Evolutionary conservation across 2,888 invertebrate genomes (phyloP).

Genomic region (Kryphioiulus occultus): DNA sequence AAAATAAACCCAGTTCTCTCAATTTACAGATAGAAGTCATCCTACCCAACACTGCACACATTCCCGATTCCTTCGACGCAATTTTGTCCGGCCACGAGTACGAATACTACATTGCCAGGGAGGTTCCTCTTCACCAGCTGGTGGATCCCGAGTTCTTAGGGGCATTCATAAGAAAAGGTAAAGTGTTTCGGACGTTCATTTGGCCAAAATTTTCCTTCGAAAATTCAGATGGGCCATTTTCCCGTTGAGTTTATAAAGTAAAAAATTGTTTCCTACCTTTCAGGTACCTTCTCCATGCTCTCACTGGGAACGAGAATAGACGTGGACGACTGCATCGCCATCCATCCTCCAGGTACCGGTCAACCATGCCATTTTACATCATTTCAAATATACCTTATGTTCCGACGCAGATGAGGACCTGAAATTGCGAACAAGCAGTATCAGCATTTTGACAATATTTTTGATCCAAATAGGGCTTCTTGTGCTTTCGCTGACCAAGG

Average conservation of each 20-base stretch:
- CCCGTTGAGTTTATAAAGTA: not conserved
- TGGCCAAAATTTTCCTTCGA: no score
- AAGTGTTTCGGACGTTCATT: not conserved
- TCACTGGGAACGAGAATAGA: constrained; percentile 43
- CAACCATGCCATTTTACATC: not conserved
- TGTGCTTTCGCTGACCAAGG: constrained; percentile 35
- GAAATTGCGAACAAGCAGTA: not conserved
- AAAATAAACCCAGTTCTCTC: not conserved
- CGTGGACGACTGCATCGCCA: constrained; percentile 46
- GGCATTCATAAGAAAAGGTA: constrained; percentile 47
- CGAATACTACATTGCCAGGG: constrained; percentile 39
- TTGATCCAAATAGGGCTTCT: not conserved
- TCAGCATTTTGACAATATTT: not conserved
- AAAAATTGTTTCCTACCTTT: not conserved
- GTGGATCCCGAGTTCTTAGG: constrained; percentile 43
- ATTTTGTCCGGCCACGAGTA: not conserved
- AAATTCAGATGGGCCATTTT: not conserved
- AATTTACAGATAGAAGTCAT: constrained; percentile 44
- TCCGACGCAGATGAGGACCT: not conserved
- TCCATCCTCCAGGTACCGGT: constrained; percentile 37
- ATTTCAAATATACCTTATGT: not conserved
- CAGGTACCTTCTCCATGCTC: not conserved
- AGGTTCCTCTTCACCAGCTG: not conserved
- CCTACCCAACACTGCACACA: not conserved
- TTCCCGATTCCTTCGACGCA: not conserved